These are phyloP conservation scores for Halocynthia roretzi DNA, from an alignment of 23 tunicate genomes.

Conservation along the genomic window DNA sequence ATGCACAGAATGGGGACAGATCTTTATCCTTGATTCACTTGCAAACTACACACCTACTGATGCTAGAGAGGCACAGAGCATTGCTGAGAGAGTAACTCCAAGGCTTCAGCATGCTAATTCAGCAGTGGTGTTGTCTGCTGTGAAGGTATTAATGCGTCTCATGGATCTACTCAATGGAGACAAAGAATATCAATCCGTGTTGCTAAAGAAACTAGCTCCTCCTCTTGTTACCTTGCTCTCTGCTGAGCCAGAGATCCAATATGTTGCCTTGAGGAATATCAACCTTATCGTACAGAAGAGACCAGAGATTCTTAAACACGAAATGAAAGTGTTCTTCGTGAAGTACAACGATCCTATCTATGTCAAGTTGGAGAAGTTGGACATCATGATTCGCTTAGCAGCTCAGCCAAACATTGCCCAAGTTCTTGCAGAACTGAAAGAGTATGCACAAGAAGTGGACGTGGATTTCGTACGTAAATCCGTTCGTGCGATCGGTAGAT, in stretches of 20 bases:
- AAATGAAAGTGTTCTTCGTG: conserved; percentile 82
- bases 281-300: conserved; percentile 94
- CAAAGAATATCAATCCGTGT: conserved; percentile 53
- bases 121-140: conserved; percentile 92
- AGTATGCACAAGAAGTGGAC: conserved; percentile 98
- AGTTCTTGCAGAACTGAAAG: conserved; percentile 95
- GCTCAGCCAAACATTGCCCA: conserved; percentile 94
- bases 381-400: conserved; percentile 95
- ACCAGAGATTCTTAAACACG: conserved; percentile 31
- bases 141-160: conserved; percentile 92
- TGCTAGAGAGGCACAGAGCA: conserved; percentile 88
- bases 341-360: conserved; percentile 99
- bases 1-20: conserved; percentile 99
- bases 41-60: conserved; percentile 85
- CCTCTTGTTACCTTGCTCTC: conserved; percentile 94
- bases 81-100: conserved; percentile 93
- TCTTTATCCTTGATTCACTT: conserved; percentile 86
- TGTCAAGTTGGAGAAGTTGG: conserved; percentile 96
- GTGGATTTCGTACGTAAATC: conserved; percentile 98
- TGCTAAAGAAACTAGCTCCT: conserved; percentile 90
- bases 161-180: conserved; percentile 73
- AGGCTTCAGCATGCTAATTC: conserved; percentile 95
- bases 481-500: conserved; percentile 95
- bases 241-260: conserved; percentile 95
- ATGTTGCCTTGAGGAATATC: conserved; percentile 91